A percentile compares a stretch with the other conserved stretches of the same genome.
Conservation (phyloP, 2,113 vertebrate species). For the Sminthopsis crassicaudata region DNA sequence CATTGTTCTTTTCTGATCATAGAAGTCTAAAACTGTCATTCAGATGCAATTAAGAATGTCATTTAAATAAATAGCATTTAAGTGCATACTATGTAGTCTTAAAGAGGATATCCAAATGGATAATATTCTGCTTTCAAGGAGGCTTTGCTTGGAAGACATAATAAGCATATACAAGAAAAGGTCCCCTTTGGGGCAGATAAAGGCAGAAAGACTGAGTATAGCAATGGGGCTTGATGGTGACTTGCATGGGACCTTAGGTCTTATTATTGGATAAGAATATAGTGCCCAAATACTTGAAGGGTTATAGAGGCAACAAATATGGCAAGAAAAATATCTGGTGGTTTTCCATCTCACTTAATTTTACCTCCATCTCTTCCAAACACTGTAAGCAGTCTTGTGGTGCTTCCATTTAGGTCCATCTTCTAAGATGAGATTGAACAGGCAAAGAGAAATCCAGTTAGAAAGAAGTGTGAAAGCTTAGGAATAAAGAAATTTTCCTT, state of each 20-base stretch:
- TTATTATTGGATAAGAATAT: not conserved
- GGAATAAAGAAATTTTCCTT: not conserved
- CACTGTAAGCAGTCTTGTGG: not conserved
- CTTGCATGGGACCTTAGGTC: not conserved
- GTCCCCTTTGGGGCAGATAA: not conserved
- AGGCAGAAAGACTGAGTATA: not conserved
- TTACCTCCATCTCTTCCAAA: not conserved
- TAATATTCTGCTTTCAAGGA: not conserved
- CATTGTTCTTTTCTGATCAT: slow-evolving; percentile 24
- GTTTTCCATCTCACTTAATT: not conserved
- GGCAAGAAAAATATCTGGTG: not conserved
- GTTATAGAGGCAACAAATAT: not conserved
- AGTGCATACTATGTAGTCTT: not conserved
- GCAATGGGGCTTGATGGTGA: not conserved
- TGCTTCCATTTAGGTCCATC: not conserved
- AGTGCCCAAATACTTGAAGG: not conserved
- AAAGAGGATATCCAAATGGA: not conserved
- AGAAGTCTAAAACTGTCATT: slow-evolving; percentile 24
- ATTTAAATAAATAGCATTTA: not conserved
- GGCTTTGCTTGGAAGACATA: not conserved
- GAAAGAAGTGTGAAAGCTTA: not conserved
- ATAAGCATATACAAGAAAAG: not conserved
- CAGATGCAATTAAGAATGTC: slow-evolving; percentile 6
- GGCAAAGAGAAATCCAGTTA: not conserved
- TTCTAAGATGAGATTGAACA: not conserved